Base-by-base conservation (phyloP, 2,888 invertebrate genomes). In the Cephus rjabovi region DNA sequence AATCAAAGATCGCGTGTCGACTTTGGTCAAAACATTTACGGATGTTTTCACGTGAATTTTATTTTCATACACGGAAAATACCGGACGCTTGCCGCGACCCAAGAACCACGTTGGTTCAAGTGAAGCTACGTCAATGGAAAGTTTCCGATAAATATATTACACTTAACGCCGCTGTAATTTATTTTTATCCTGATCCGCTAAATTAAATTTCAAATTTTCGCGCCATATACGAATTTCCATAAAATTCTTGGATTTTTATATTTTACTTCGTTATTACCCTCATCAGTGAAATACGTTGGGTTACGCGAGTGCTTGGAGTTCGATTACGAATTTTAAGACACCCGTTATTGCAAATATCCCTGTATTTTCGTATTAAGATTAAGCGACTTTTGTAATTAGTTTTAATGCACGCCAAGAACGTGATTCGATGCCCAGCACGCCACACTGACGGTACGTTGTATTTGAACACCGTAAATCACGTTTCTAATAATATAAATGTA, bases 1-100 rank as follows among this genome's bases (percentile, higher is more conserved):
- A 85, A 87, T 86, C 82, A 81, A 76, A 77, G 82, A 82, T 85
- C 80, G 86, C 86, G 86, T 85, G 87, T 81, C 70, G 69, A 77
- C 69, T 74, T 74, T 75, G 77, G 79, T 79, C 81, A 77, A 74
- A 81, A 81, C 77, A 81, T 85, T 87, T 84, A 82, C 81, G 81
- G 80, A 75, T 80, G 79, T 83, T 83, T 84, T 84, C 81, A 81
- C 79, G 82, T 81, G 70, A 15, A 40, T 56, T 56, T 56, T 56
- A 9, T 56, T 23, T 56, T 23, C 56, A 56, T 0, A 23, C 23
- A 9, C 23, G 56, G 23, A 56, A 56, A 56, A 56, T 23, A 15
- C 40, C 6, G 23, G 40, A 56, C 23, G 23, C 15, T 56, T 23
- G 6, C 23, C 9, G 56, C 9, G 23, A 23, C 23, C 0, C 23